Conservation (phyloP, 2,888 invertebrate genomes). For the Papilio protenor region DNA sequence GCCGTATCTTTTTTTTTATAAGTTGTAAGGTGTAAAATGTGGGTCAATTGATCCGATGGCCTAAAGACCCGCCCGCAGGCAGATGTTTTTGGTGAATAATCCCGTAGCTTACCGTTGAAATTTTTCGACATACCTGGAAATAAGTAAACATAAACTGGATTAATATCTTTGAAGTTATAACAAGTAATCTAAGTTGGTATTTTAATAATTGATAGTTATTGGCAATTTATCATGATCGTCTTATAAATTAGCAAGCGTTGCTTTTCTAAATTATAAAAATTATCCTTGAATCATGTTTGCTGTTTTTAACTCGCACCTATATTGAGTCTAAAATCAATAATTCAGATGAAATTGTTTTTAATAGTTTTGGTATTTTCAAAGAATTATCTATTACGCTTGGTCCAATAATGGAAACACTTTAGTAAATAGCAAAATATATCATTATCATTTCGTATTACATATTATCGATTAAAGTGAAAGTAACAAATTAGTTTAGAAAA, state of each 20-base stretch:
- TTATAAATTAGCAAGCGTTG: no score
- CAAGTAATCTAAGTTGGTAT: neutral
- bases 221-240: no score
- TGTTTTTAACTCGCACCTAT: neutral
- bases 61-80: slow-evolving; percentile 39
- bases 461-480: slow-evolving; percentile 19
- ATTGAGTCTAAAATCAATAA: neutral
- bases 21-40: slow-evolving; percentile 43
- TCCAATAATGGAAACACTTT: neutral
- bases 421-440: neutral
- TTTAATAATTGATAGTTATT: no score
- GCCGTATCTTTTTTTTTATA: slow-evolving; percentile 41
- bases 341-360: neutral
- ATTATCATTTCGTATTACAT: neutral
- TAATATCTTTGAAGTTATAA: slow-evolving; percentile 20
- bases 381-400: neutral
- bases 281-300: slow-evolving; percentile 15
- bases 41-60: slow-evolving; percentile 44
- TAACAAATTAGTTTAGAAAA: slow-evolving; percentile 27
- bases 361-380: neutral
- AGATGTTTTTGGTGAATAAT: slow-evolving; percentile 45
- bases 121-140: slow-evolving; percentile 48
- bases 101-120: slow-evolving; percentile 40
- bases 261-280: neutral
- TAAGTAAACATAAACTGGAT: slow-evolving; percentile 39